Evolutionary conservation across 2,113 vertebrate genomes (phyloP), one percentile per base, ranked within the genome.

Genomic region (Aptenodytes forsteri): DNA sequence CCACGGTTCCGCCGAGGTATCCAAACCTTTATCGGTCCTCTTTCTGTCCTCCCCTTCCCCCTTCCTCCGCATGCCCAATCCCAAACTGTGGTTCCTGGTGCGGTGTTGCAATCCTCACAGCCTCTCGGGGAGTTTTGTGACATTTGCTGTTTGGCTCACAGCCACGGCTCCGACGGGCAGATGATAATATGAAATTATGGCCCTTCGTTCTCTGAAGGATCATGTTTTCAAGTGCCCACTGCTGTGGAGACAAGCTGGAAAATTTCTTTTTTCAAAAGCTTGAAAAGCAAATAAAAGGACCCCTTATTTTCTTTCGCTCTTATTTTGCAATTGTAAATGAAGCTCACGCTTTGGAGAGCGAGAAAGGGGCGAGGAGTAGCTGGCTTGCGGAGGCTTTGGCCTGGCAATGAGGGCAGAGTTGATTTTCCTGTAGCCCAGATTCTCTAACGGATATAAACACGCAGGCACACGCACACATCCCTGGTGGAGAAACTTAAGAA

Each of bases 141-240:
- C 85, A 67, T 93, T 93, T 90, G 65, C 83, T 55, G 69, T 15
- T 76, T 95, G 92, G 95, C 86, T 91, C 58, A 20, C 36, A 52
- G 94, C 90, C 89, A 65, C 5, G 4, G 62, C 82, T 90, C 92
- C 6, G 5, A 20, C 78, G 67, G 61, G 49, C 90, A 89, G 72
- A 90, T 77, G 79, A 94, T 71, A 80, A 95, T 81, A 58, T 5
- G 49, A 80, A 95, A 85, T 88, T 49, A 88, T 42, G 79, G 52
- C 66, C 66, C 78, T 92, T 83, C 14, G 0, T 80, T 66, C 62
- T 90, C 85, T 70, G 50, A 70, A 82, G 49, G 70, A n/a, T 89
- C 72, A 7, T 66, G 55, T 83, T 94, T 80, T 93, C 79, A 82
- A 88, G 67, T n/a, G 42, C 87, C 91, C 36, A 7, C 38, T 56